Evolutionary conservation across 2,888 invertebrate genomes (phyloP).

Genomic region (Myopa tessellatipennis): DNA sequence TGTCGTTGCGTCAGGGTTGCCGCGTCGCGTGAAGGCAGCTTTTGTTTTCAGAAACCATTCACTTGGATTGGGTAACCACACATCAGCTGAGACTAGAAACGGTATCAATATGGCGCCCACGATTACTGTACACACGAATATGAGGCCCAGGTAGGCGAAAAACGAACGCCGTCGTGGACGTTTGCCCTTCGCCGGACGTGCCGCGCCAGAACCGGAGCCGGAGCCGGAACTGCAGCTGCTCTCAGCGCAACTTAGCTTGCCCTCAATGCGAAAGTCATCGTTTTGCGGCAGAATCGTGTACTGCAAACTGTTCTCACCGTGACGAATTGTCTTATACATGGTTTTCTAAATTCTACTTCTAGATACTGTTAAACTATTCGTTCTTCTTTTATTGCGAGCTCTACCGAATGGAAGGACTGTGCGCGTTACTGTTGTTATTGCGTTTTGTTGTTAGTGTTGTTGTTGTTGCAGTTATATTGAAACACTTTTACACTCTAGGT

Average conservation of each 20-base stretch:
- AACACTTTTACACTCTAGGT: neutral
- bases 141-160: slow-evolving; percentile 65
- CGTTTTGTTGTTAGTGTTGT: neutral
- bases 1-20: slow-evolving; percentile 39
- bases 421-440: neutral
- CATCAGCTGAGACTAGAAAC: slow-evolving; percentile 65
- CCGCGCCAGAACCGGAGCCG: slow-evolving; percentile 51
- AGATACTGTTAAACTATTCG: neutral
- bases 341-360: neutral
- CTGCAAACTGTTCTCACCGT: slow-evolving; percentile 80
- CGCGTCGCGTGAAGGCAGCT: slow-evolving; percentile 56
- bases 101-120: slow-evolving; percentile 66
- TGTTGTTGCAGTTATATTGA: neutral
- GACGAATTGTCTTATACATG: slow-evolving; percentile 82
- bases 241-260: slow-evolving; percentile 72
- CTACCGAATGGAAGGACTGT: no score
- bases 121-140: slow-evolving; percentile 67
- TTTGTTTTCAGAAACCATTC: slow-evolving; percentile 66
- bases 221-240: slow-evolving; percentile 65
- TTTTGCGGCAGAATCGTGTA: slow-evolving; percentile 81
- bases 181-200: slow-evolving; percentile 53
- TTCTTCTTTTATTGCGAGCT: neutral
- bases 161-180: slow-evolving; percentile 61
- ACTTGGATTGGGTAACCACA: slow-evolving; percentile 64
- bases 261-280: slow-evolving; percentile 74